Base-by-base conservation (phyloP, 2,113 vertebrate species). In the Collichthys lucidus region DNA sequence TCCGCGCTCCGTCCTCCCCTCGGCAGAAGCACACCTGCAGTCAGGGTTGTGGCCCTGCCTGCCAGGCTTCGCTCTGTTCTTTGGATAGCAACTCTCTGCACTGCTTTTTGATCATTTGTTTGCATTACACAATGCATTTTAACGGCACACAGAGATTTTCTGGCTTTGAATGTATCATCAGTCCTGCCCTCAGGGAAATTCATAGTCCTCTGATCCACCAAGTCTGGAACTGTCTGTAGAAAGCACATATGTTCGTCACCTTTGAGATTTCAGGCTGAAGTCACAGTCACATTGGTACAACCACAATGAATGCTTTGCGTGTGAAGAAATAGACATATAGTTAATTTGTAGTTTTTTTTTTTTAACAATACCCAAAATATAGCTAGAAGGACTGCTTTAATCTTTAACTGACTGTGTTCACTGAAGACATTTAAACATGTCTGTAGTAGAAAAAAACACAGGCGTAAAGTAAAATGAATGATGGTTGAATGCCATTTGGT, bases 41-140 rank as follows among this genome's bases (percentile, higher is more conserved):
- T 88, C 79, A 67, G 81, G 86, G 83, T 86, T 10, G 14, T 66
- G 59, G 65, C 81, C 64, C 79, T 57, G 56, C 46, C 80, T 52
- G 52, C 70, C 70, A 53, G 73, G 63, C 77, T 55, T 19, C 56
- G 15, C 72, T 74, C 49, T 76, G 24, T 78, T 85, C 74, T 85
- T 72, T 67, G 52, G 73, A 76, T 50, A 44, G 16, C 63, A 49
- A 71, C 80, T 20, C 57, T 66, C 59, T 56, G 68, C 40, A 1
- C 68, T 70, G 77, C 74, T 76, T 72, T 90, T 85, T 90, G 56
- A 89, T 88, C 67, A 73, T 85, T 89, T 91, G 74, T 80, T 90
- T 90, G 67, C 83, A 86, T 82, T 69, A 52, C 68, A 88, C 49
- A 83, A 80, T 79, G 61, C 9, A 50, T 83, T 89, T 77, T 74